A percentile compares a stretch with the other conserved stretches of the same genome.
Conservation (phyloP, 1,140 invertebrate species). For the Drosophila navojoa region DNA sequence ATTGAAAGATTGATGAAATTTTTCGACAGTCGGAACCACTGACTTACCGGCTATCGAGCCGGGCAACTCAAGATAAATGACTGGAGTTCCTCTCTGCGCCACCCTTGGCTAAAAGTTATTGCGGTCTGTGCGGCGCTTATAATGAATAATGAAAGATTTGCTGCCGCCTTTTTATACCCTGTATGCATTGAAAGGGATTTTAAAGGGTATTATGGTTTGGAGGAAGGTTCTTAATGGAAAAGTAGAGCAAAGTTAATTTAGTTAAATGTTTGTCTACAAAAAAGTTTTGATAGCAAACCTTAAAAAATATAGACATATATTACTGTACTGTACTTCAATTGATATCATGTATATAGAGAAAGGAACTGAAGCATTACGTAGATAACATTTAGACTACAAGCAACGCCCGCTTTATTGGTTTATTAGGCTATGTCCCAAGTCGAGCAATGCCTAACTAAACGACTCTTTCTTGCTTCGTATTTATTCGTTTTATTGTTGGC, state of each 20-base stretch:
- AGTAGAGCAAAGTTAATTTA: too few species aligned
- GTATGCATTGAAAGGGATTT: not conserved
- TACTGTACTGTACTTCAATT: too few species aligned
- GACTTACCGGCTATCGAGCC: slow-evolving; percentile 32
- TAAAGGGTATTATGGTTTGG: not conserved
- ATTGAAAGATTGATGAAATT: slow-evolving; percentile 81
- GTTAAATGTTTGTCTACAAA: too few species aligned
- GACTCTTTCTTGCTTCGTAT: not conserved
- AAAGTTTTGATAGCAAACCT: too few species aligned
- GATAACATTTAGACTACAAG: too few species aligned
- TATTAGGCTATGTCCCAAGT: not conserved
- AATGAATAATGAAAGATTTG: slow-evolving; percentile 80
- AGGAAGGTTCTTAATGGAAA: too few species aligned
- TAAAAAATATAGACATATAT: too few species aligned
- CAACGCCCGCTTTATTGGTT: not conserved
- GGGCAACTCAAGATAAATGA: slow-evolving; percentile 40
- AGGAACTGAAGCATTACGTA: too few species aligned
- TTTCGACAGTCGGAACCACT: slow-evolving; percentile 31
- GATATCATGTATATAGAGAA: too few species aligned
- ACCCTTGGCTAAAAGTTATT: slow-evolving; percentile 59
- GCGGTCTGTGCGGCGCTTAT: slow-evolving; percentile 68
- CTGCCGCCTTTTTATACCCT: slow-evolving; percentile 60
- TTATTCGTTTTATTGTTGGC: slow-evolving; percentile 5
- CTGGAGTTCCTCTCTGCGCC: slow-evolving; percentile 31
- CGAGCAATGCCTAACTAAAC: not conserved